A percentile compares a stretch with the other conserved stretches of the same genome.
Evolutionary conservation across 2,113 vertebrate genomes (phyloP).

Genomic region (Ptychochromis oligacanthus): DNA sequence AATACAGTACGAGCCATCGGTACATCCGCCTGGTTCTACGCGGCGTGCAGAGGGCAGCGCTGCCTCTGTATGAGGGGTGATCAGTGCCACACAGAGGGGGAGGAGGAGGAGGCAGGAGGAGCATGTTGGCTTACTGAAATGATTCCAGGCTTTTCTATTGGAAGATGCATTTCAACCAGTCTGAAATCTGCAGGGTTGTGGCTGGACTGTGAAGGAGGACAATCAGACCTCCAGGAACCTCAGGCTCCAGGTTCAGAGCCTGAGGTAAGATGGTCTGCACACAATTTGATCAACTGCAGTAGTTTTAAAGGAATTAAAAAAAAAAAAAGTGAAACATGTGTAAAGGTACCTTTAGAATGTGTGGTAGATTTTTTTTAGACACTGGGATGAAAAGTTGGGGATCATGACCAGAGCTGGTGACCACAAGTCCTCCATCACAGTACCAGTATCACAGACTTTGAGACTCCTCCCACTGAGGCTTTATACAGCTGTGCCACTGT

Average conservation of each 20-base stretch:
- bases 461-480: background rate
- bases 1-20: slow-evolving; percentile 43
- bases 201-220: background rate
- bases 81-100: slow-evolving; percentile 48
- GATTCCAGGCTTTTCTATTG: slow-evolving; percentile 16
- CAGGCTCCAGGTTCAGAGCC: background rate
- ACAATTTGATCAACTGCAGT: background rate
- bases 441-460: background rate
- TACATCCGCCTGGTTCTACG: slow-evolving; percentile 27
- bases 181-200: background rate
- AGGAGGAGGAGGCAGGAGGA: slow-evolving; percentile 21
- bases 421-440: too few species aligned
- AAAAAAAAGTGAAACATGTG: background rate
- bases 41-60: slow-evolving; percentile 30
- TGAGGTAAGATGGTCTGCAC: background rate
- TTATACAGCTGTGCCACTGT: background rate
- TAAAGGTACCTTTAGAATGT: background rate
- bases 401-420: background rate
- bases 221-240: background rate
- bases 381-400: background rate
- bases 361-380: background rate
- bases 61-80: slow-evolving; percentile 46
- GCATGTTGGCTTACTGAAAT: background rate
- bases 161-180: background rate
- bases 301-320: background rate